Evolutionary conservation across 2,797 vertebrate genomes (phyloP).

Genomic region (Harpagifer antarcticus): DNA sequence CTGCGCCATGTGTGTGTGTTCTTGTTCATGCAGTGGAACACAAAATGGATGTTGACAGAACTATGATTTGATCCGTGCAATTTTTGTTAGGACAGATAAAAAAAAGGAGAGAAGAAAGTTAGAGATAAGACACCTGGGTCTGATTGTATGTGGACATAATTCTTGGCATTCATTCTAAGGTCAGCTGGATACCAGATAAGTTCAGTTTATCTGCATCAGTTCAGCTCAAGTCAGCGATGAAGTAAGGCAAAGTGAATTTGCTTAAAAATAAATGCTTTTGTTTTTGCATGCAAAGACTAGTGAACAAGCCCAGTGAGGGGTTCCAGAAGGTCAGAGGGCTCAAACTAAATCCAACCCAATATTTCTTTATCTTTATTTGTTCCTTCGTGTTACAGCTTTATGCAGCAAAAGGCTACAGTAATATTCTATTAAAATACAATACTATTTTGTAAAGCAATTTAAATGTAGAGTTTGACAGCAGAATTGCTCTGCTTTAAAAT

Average conservation of each 20-base stretch:
- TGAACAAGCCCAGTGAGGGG: background rate
- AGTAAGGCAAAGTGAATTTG: background rate
- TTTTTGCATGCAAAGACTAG: slow-evolving; percentile 4
- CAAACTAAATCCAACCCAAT: background rate
- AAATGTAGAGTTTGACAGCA: background rate
- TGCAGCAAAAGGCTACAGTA: background rate
- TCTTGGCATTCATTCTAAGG: slow-evolving; percentile 26
- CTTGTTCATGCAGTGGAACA: slow-evolving; percentile 25
- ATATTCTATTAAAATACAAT: background rate
- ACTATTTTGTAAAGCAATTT: background rate
- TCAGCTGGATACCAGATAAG: slow-evolving; percentile 21
- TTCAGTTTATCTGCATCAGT: slow-evolving; percentile 20
- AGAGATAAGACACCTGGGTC: slow-evolving; percentile 44
- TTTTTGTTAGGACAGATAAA: slow-evolving; percentile 33
- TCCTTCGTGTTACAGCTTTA: slow-evolving; percentile 7
- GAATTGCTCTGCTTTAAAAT: background rate
- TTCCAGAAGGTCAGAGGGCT: background rate
- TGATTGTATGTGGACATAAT: slow-evolving; percentile 20
- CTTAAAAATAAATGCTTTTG: slow-evolving; percentile 8
- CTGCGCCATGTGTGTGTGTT: slow-evolving; percentile 49
- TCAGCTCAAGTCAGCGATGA: background rate
- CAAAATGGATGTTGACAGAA: slow-evolving; percentile 63
- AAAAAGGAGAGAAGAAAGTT: slow-evolving; percentile 16
- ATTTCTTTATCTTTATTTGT: background rate
- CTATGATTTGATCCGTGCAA: slow-evolving; percentile 53